Base-by-base conservation (phyloP, 2,113 vertebrate genomes). In the Peromyscus californicus region DNA sequence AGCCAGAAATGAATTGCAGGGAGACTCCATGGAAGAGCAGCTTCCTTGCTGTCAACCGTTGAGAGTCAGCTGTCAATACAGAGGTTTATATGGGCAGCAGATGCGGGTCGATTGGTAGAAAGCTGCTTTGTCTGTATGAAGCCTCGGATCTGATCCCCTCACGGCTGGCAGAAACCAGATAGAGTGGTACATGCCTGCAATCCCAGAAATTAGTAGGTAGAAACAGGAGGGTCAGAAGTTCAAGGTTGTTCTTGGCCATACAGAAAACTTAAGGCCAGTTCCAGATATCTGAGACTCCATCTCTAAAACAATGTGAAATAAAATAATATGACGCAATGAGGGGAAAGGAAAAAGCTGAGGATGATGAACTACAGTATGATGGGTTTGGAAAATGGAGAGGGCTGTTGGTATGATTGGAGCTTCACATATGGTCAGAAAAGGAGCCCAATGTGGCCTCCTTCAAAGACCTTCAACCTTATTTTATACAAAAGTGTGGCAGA, bases 401-500 rank as follows among this genome's bases (percentile, higher is more conserved):
- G 36, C 74, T 84, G 57, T 61, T 29, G 21, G 15, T 65, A 4
- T 63, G 42, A 8, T 26, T 89, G 51, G 33, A 24, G 8, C n/a
- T 57, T 57, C 19, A 0, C 13, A 5, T 13, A 15, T 90, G 63
- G 24, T 90, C 39, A 61, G 39, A 54, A 74, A 67, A 93, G 13
- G 33, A 79, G 36, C 13, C 12, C 2, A 9, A 0, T 0, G 16
- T 54, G 48, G 36, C n/a, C 29, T 94, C 26, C 10, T 57, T 69
- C 79, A 21, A 84, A 29, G 31, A 69, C 69, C 83, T 42, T 17
- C 9, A 89, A 19, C 21, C 9, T 83, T 42, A 21, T 9, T 5
- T 24, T 57, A 1, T 7, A 0, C 16, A 19, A 31, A 54, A 39
- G 33, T 5, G 33, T 69, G 5, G 8, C 6, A 6, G 12, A 5